These are phyloP conservation scores for Bos taurus DNA, from an alignment of 2,113 vertebrate species.

Conservation along the genomic window ARS-UCD2.0 NC_037329.1:55072501-55073000, in stretches of 20 bases:
- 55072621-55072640: constrained; percentile 17
- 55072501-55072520: not conserved
- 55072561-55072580: not conserved
- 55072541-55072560: constrained; percentile 25
- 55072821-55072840: constrained; percentile 38
- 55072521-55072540: constrained; percentile 43
- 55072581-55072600: constrained; percentile 7
- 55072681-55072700: constrained; percentile 60
- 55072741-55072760: constrained; percentile 58
- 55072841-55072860: not conserved
- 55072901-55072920: not conserved
- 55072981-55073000: not conserved
- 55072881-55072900: constrained; percentile 11
- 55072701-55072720: constrained; percentile 61
- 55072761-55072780: constrained; percentile 61
- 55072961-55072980: constrained; percentile 8
- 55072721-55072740: constrained; percentile 51
- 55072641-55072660: constrained; percentile 64
- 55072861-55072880: constrained; percentile 26
- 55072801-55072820: constrained; percentile 43
- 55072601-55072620: constrained; percentile 8
- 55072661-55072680: constrained; percentile 65
- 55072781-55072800: constrained; percentile 60
- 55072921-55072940: constrained; percentile 33
- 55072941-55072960: constrained; percentile 36